Conservation (phyloP, 2,113 vertebrate genomes). For the Beaufortia kweichowensis region DNA sequence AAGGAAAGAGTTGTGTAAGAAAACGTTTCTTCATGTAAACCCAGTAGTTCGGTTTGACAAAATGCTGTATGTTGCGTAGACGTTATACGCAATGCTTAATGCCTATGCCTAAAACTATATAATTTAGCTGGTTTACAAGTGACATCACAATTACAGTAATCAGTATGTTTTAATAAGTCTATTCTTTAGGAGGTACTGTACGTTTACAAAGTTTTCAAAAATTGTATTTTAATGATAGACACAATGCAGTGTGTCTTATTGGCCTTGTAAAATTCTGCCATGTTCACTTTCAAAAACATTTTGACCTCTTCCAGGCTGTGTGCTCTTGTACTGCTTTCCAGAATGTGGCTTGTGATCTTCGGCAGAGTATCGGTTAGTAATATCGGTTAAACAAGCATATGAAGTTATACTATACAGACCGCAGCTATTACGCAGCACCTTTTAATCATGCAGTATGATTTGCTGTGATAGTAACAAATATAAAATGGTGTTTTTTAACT, state of each 20-base stretch:
- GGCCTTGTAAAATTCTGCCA: conserved; percentile 20
- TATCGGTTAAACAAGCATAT: conserved; percentile 4
- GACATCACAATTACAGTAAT: background rate
- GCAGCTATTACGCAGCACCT: conserved; percentile 36
- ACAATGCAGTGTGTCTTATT: background rate
- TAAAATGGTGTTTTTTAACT: conserved; percentile 51
- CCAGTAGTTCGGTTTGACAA: background rate
- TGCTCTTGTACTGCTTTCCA: conserved; percentile 29
- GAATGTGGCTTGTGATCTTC: conserved; percentile 32
- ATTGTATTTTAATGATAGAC: conserved; percentile 1
- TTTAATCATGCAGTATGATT: conserved; percentile 41
- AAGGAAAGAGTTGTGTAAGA: too few species aligned
- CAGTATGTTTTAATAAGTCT: background rate
- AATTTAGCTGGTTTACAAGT: background rate
- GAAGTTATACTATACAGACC: conserved; percentile 27
- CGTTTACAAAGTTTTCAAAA: conserved; percentile 20
- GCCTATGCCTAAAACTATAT: background rate
- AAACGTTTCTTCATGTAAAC: conserved; percentile 18
- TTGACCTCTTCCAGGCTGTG: conserved; percentile 11
- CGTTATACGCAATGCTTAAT: too few species aligned
- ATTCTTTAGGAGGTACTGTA: conserved; percentile 34
- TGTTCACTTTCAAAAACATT: conserved; percentile 24
- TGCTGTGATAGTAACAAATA: conserved; percentile 52
- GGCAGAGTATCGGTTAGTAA: background rate
- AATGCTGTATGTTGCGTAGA: background rate